Base-by-base conservation (phyloP, 1,140 invertebrate species). In the Drosophila teissieri region DNA sequence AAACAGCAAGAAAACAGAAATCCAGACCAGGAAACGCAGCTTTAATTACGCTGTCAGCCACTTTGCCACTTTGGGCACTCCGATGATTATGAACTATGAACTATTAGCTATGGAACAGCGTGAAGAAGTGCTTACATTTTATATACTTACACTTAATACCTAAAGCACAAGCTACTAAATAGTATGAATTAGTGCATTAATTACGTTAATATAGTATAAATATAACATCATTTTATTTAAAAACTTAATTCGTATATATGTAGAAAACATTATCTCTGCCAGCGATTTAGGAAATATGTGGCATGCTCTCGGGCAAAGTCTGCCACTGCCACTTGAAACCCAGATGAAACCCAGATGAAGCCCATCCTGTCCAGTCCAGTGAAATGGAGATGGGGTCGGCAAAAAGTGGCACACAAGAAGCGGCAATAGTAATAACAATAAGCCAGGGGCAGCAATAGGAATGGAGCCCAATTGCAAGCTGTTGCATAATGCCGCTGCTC, bases 341-440 rank as follows among this genome's bases (percentile, higher is more conserved):
- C 64, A 44, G 61, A 51, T 22, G 15, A 55, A 74, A n/a, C 19
- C 34, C n/a, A n/a, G n/a, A n/a, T n/a, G n/a, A n/a, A n/a, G n/a
- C n/a, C n/a, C n/a, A n/a, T n/a, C n/a, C n/a, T n/a, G n/a, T n/a
- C n/a, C n/a, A n/a, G 37, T 8, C 2, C 1, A 31, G 31, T 39
- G 2, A 3, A 14, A 1, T 36, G 8, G 34, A 11, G 11, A 36
- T 36, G 10, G 8, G 10, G 12, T 12, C 11, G 12, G 22, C 22
- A 8, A 12, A 55, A 45, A 70, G 67, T 70, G 64, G 45, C 67
- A 31, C 53, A 42, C 44, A 51, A 65, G 64, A 75, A 69, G 67
- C 49, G 62, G 61, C 65, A 74, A 78, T 82, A 78, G 73, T 73
- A 72, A 65, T 72, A 70, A 64, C 46, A 69, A 61, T 69, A 60